Evolutionary conservation across 2,888 invertebrate species (phyloP).

Genomic region (Biston stratarius): DNA sequence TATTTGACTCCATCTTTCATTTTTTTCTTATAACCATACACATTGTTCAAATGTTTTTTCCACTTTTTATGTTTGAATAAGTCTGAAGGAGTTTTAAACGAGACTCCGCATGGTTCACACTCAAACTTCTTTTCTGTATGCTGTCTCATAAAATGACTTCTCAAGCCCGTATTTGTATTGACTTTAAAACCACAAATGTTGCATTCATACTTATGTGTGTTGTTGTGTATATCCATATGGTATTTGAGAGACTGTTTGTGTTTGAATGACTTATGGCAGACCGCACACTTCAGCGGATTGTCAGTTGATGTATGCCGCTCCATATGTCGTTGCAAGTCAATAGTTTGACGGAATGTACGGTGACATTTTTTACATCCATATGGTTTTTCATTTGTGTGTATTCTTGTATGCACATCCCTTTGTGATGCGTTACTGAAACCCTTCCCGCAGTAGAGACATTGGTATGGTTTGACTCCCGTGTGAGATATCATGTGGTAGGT

Average conservation of each 20-base stretch:
- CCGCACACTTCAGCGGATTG: constrained; percentile 44
- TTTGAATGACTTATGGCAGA: constrained; percentile 47
- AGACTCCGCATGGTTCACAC: constrained; percentile 6
- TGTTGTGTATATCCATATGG: constrained; percentile 48
- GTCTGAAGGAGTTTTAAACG: constrained; percentile 2
- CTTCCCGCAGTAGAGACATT: constrained; percentile 57
- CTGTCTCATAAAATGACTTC: background rate
- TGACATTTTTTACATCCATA: constrained; percentile 46
- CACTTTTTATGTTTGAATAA: background rate
- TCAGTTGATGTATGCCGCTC: constrained; percentile 28
- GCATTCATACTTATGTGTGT: constrained; percentile 43
- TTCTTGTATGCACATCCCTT: constrained; percentile 42
- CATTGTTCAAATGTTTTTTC: constrained; percentile 13
- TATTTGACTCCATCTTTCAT: too few species aligned
- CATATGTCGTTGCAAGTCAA: constrained; percentile 39
- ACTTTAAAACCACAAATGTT: constrained; percentile 26
- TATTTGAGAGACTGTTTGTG: constrained; percentile 19
- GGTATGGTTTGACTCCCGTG: constrained; percentile 51
- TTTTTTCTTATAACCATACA: background rate
- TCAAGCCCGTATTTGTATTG: background rate
- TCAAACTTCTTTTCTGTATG: background rate
- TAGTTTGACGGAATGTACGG: constrained; percentile 25
- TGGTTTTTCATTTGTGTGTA: constrained; percentile 44
- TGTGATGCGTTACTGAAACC: constrained; percentile 35
- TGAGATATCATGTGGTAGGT: constrained; percentile 49